Percentiles rank a stretch among this genome's conserved stretches.
Evolutionary conservation across 2,888 invertebrate species (phyloP).

Genomic region (Lasioglossum morio): DNA sequence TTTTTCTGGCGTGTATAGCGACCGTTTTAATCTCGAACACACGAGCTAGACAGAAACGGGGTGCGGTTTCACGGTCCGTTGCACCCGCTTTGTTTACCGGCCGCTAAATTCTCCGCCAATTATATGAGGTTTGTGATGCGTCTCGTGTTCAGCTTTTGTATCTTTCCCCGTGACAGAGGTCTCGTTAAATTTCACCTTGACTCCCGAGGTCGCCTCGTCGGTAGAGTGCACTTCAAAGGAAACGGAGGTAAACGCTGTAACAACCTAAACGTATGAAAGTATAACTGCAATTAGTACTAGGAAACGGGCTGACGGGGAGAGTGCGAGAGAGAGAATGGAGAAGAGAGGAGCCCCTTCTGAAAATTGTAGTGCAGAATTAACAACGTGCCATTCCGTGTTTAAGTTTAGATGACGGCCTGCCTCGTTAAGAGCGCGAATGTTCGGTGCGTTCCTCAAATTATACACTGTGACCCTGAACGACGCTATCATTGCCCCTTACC

Average conservation of each 20-base stretch:
- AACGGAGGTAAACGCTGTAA: constrained; percentile 59
- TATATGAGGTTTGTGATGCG: constrained; percentile 78
- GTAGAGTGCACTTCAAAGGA: constrained; percentile 59
- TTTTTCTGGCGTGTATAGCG: constrained; percentile 56
- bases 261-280: constrained; percentile 58
- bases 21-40: constrained; percentile 74
- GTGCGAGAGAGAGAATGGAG: not conserved
- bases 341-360: constrained; percentile 34
- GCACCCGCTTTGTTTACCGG: constrained; percentile 76
- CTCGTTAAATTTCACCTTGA: constrained; percentile 66
- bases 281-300: constrained; percentile 61
- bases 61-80: constrained; percentile 77
- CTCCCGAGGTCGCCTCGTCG: constrained; percentile 48
- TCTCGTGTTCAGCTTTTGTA: constrained; percentile 66
- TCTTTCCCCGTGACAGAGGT: constrained; percentile 58
- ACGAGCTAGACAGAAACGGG: constrained; percentile 75
- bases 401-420: constrained; percentile 30
- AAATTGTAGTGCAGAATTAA: constrained; percentile 58
- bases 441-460: constrained; percentile 18
- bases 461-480: not conserved
- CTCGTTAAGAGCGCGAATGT: constrained; percentile 36
- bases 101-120: constrained; percentile 79
- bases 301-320: constrained; percentile 19
- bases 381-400: constrained; percentile 43
- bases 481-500: not conserved